Percentiles rank a stretch among this genome's conserved stretches.
phyloP scores from a whole-genome alignment of 2,888 invertebrate genomes.

The Busseola fusca region DNA sequence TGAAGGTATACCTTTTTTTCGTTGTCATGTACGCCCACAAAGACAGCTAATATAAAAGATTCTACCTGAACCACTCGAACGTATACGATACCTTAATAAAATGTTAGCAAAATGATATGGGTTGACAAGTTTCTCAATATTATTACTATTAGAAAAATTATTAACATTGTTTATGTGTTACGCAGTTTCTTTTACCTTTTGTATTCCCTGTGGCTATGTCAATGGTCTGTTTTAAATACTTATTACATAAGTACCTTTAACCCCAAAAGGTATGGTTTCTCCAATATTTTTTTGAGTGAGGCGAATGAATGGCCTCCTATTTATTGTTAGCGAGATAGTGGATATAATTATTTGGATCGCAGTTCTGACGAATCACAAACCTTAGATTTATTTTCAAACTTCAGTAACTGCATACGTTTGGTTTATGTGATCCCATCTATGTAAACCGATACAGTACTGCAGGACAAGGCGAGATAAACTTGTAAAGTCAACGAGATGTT shows the following conservation, averaged over 20 bases:
- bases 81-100: conserved; percentile 56
- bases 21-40: conserved; percentile 66
- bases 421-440: conserved; percentile 18
- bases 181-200: conserved; percentile 22
- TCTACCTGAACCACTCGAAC: conserved; percentile 67
- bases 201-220: background rate
- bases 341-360: background rate
- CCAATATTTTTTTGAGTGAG: background rate
- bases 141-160: conserved; percentile 49
- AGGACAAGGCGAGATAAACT: conserved; percentile 52
- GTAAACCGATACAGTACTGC: conserved; percentile 20
- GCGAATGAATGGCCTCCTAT: too few species aligned
- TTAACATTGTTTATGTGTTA: conserved; percentile 30
- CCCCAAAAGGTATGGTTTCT: background rate
- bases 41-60: conserved; percentile 65
- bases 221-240: conserved; percentile 10
- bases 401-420: conserved; percentile 27
- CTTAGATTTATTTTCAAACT: conserved; percentile 9
- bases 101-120: conserved; percentile 56
- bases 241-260: background rate
- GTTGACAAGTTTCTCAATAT: conserved; percentile 50
- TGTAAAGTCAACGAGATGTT: conserved; percentile 66
- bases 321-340: background rate
- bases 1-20: conserved; percentile 65
- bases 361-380: background rate